Evolutionary conservation across 2,888 invertebrate species (phyloP), one percentile per base, ranked within the genome.

Genomic region (Pyrgus malvae): DNA sequence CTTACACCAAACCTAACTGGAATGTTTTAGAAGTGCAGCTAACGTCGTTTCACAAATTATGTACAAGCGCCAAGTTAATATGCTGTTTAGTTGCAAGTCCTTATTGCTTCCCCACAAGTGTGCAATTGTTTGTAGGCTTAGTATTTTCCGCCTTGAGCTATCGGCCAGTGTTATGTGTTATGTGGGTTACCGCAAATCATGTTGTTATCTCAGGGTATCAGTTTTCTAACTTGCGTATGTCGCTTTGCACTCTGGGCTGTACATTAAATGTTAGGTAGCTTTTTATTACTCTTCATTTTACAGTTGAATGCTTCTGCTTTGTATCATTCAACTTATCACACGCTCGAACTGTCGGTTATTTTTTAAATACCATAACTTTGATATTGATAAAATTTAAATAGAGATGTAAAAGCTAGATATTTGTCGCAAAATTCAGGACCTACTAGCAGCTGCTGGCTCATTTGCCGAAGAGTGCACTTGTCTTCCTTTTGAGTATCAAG

Each of bases 141-240:
- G 31, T 46, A 54, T 60, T 55, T 42, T 55, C 57, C 42, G 62
- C 66, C 66, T 57, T 49, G 61, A 40, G 67, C 64, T 67, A 60
- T 67, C 61, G 63, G 67, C 63, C 65, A 67, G 61, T 57, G 57
- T 56, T 57, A 29, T 46, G 49, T 57, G 57, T 46, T 33, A 46
- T 40, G 53, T 46, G 53, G 53, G 53, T 46, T 40, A 54, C 53
- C 53, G 53, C 53, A 54, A 46, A 46, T 40, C 14, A 16, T 38
- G 45, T 54, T 11, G 21, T 54, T 54, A 23, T 54, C 45, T 54
- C 53, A 46, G 53, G 31, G 29, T 54, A 54, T 46, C 53, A 31
- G 46, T 46, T 54, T 54, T 16, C 53, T 46, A 11, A 38, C 12
- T 38, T 19, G 12, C n/a, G 8, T 29, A 21, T 38, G 19, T 14